A percentile compares a stretch with the other conserved stretches of the same genome.
Evolutionary conservation across 2,113 vertebrate species (phyloP).

Genomic region (Lamprotornis superbus): DNA sequence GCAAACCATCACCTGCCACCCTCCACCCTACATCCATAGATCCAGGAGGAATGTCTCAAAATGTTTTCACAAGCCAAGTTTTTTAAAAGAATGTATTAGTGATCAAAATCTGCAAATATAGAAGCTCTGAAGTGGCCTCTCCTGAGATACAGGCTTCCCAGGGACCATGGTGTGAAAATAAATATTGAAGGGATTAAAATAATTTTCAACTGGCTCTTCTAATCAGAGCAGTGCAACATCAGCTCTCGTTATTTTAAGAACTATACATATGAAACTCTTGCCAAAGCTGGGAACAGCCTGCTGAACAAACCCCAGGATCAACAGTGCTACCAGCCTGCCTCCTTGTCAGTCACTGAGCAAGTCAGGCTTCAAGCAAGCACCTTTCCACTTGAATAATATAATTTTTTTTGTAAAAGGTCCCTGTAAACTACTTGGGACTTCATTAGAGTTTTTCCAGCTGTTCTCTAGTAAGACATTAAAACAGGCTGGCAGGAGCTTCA

Average conservation of each 20-base stretch:
- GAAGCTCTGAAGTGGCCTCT: not conserved
- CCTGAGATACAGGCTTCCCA: not conserved
- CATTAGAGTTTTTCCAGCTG: slow-evolving; percentile 46
- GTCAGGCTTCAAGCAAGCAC: not conserved
- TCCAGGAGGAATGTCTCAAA: not conserved
- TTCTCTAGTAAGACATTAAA: slow-evolving; percentile 1
- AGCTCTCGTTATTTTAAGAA: not conserved
- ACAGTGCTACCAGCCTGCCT: not conserved
- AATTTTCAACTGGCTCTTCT: not conserved
- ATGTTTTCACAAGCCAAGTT: not conserved
- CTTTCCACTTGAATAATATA: not conserved
- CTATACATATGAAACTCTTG: not conserved
- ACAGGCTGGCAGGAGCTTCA: slow-evolving; percentile 18
- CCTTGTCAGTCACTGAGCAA: not conserved
- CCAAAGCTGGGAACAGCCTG: not conserved
- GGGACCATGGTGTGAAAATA: not conserved
- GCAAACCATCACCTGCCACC: not conserved
- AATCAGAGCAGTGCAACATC: not conserved
- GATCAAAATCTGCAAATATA: not conserved
- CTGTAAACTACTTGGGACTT: slow-evolving; percentile 28
- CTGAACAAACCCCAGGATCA: not conserved
- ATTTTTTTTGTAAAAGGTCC: not conserved
- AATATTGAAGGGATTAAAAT: slow-evolving; percentile 6
- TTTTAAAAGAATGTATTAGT: not conserved
- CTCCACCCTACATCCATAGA: not conserved